Evolutionary conservation across 2,888 invertebrate genomes (phyloP), one percentile per base, ranked within the genome.

Genomic region (Drosophila formosana): DNA sequence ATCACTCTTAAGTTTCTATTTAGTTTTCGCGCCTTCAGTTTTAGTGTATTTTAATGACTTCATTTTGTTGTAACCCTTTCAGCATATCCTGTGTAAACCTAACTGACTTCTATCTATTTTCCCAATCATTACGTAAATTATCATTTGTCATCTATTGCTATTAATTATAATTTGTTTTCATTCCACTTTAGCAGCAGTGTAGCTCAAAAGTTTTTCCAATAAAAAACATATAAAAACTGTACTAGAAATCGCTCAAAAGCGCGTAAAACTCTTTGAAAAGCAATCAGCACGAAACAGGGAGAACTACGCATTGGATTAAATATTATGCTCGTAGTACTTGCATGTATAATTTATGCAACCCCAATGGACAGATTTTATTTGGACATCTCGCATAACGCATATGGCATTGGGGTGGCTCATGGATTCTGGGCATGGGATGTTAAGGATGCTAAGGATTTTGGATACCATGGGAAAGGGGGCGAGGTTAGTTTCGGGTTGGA

Each of bases 241-340:
- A 84, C 87, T 70, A n/a, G 73, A 75, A 75, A 79, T 66, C 62
- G 74, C 26, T 80, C 57, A 76, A 80, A 72, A 70, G 60, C 78
- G 87, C 87, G 72, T 78, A 72, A 88, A 83, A 77, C 81, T 71
- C 67, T 72, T 87, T 80, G 71, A 88, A 78, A 80, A 75, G 78
- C 74, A 71, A 83, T 83, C 77, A 67, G 49, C 34, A 56, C 37
- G 5, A 37, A 37, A 37, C 37, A 56, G 8, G 26, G 37, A 7
- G 39, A 73, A 88, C 72, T 89, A 75, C 84, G 84, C 84, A 89
- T 58, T 72, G 50, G 67, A 70, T 57, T 47, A 49, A 49, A 58
- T 58, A 49, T 23, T 57, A 4, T 0, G 5, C 37, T 37, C 37
- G n/a, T 37, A 37, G 37, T 37, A 26, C 46, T 37, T 4, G 26